Evolutionary conservation across 2,888 invertebrate genomes (phyloP), one percentile per base, ranked within the genome.

Genomic region (Pheosia tremula): DNA sequence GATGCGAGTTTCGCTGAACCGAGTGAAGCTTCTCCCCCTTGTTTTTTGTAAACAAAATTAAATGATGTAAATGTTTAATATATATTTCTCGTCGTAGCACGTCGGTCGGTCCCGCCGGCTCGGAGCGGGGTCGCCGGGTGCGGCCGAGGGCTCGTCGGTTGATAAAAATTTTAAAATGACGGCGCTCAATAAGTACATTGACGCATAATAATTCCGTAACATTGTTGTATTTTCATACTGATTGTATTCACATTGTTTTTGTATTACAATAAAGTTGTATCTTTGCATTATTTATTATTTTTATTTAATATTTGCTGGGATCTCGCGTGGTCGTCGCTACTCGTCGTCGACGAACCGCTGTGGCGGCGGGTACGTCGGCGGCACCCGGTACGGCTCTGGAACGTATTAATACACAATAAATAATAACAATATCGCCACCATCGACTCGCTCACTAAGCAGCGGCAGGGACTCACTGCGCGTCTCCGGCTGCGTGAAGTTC

Each of bases 171-270:
- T 24, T 24, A 49, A 36, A 9, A 37, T 10, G 24, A 37, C 5
- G 36, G 24, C 36, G 4, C 13, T 53, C 37, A 37, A 53, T 53
- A 59, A 71, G 67, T 71, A 71, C 65, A 67, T 36, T 10, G 38
- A 57, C 61, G 53, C 72, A 72, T 74, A 74, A 72, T 71, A 65
- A 60, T 58, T 11, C 8, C 39, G 47, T 57, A 49, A 50, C 13
- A 41, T 52, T 57, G 54, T 60, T 62, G 68, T 69, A 66, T 69
- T 69, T 64, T 45, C 13, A 53, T 49, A 7, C 43, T 49, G 57
- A 57, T 54, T 9, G 53, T 39, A 49, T 37, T 52, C 52, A 52
- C 11, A 47, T n/a, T 11, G 24, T 50, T 24, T 50, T 50, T 50
- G 24, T 50, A 50, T 9, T 24, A 50, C 4, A 49, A 49, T 49